These are phyloP conservation scores for Anas platyrhynchos DNA, from an alignment of 2,113 vertebrate species.

Conservation along the genomic window DNA sequence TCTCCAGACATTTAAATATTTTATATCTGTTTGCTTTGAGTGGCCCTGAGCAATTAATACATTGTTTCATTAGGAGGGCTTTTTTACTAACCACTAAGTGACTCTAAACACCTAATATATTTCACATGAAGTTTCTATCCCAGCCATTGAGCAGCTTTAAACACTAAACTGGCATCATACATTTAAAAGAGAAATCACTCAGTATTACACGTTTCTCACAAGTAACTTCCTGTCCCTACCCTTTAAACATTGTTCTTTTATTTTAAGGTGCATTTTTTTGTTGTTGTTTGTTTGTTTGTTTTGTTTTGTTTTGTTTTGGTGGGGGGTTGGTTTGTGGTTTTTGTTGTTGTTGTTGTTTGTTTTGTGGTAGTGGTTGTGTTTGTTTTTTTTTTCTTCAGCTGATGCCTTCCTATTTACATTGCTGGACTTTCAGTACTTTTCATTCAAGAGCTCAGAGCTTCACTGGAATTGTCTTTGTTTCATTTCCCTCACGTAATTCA, in stretches of 20 bases:
- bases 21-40: conserved; percentile 62
- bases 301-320: neutral
- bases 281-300: neutral
- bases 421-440: conserved; percentile 17
- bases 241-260: conserved; percentile 51
- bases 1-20: conserved; percentile 72
- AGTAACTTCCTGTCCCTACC: conserved; percentile 66
- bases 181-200: conserved; percentile 51
- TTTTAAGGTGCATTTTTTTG: neutral
- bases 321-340: neutral
- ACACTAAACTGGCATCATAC: conserved; percentile 58
- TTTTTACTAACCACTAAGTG: conserved; percentile 66
- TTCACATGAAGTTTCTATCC: conserved; percentile 67
- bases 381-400: neutral
- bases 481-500: conserved; percentile 47
- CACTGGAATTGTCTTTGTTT: conserved; percentile 27
- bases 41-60: conserved; percentile 62
- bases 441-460: conserved; percentile 20
- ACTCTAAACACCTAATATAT: conserved; percentile 72
- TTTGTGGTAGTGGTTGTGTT: neutral
- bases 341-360: neutral
- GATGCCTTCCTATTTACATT: conserved; percentile 29
- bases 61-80: conserved; percentile 56
- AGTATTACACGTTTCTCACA: conserved; percentile 52
- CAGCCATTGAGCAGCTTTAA: conserved; percentile 66